Evolutionary conservation across 2,888 invertebrate species (phyloP).

Genomic region (Cephus pulcher): DNA sequence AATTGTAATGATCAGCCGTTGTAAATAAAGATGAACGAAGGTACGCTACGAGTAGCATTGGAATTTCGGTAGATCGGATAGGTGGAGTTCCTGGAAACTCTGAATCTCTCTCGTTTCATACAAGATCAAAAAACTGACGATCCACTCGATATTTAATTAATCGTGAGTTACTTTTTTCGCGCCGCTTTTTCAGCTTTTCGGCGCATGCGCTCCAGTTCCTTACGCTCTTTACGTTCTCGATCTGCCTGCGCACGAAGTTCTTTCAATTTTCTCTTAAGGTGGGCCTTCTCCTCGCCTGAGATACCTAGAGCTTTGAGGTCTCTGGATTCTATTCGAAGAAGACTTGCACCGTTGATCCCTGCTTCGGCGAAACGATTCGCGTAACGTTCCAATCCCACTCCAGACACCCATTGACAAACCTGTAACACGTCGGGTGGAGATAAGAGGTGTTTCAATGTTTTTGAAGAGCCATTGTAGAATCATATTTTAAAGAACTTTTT

Average conservation of each 20-base stretch:
- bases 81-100: neutral
- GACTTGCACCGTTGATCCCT: constrained; percentile 87
- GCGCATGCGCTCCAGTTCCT: constrained; percentile 85
- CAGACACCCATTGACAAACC: constrained; percentile 95
- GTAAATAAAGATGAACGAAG: constrained; percentile 15
- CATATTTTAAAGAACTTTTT: constrained; percentile 2
- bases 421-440: constrained; percentile 57
- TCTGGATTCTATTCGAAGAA: constrained; percentile 89
- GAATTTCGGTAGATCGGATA: constrained; percentile 21
- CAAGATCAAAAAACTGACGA: neutral
- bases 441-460: neutral
- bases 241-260: constrained; percentile 82
- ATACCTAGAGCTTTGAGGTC: constrained; percentile 91
- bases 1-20: neutral
- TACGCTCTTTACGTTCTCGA: constrained; percentile 86
- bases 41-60: constrained; percentile 38
- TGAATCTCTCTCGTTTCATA: neutral
- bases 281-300: constrained; percentile 82
- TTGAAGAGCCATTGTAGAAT: neutral
- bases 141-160: constrained; percentile 2
- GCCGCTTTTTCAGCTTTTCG: constrained; percentile 88
- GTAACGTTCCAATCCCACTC: constrained; percentile 83
- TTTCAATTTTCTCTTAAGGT: constrained; percentile 87
- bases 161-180: constrained; percentile 66
- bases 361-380: constrained; percentile 89